phyloP scores from a whole-genome alignment of 2,113 vertebrate species.

The Callopanchax toddi region DNA sequence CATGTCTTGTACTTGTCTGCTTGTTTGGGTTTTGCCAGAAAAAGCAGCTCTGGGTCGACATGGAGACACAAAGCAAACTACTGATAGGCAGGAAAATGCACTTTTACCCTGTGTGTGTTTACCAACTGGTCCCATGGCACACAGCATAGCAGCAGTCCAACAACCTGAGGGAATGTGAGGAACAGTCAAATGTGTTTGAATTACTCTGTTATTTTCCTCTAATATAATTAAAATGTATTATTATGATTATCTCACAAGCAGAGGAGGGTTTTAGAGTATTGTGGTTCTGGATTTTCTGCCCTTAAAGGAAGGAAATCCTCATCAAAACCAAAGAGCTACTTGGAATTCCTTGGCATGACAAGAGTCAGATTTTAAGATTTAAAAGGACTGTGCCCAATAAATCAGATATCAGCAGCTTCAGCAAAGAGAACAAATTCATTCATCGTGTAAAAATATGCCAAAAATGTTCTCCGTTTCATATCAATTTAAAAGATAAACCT shows the following conservation, averaged over 20 bases:
- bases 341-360: slow-evolving; percentile 58
- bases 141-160: slow-evolving; percentile 1
- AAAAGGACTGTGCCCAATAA: slow-evolving; percentile 42
- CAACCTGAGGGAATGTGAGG: slow-evolving; percentile 36
- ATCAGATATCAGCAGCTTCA: slow-evolving; percentile 22
- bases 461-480: slow-evolving; percentile 7
- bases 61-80: slow-evolving; percentile 62
- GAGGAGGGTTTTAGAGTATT: slow-evolving; percentile 15
- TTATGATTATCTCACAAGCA: slow-evolving; percentile 3
- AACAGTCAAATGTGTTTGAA: neutral
- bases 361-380: slow-evolving; percentile 43
- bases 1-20: slow-evolving; percentile 45
- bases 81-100: slow-evolving; percentile 50
- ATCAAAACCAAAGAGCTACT: slow-evolving; percentile 40
- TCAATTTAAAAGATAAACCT: neutral
- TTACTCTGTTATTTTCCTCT: neutral
- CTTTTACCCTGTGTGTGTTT: slow-evolving; percentile 61
- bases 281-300: slow-evolving; percentile 38
- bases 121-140: slow-evolving; percentile 36
- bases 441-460: neutral
- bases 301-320: slow-evolving; percentile 58
- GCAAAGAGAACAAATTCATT: slow-evolving; percentile 39
- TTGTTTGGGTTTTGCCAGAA: slow-evolving; percentile 72
- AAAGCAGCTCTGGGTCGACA: slow-evolving; percentile 45
- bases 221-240: slow-evolving; percentile 5